Percentiles rank a stretch among this genome's conserved stretches.
phyloP scores from a whole-genome alignment of 2,888 invertebrate genomes.

The Drosophila falleni region DNA sequence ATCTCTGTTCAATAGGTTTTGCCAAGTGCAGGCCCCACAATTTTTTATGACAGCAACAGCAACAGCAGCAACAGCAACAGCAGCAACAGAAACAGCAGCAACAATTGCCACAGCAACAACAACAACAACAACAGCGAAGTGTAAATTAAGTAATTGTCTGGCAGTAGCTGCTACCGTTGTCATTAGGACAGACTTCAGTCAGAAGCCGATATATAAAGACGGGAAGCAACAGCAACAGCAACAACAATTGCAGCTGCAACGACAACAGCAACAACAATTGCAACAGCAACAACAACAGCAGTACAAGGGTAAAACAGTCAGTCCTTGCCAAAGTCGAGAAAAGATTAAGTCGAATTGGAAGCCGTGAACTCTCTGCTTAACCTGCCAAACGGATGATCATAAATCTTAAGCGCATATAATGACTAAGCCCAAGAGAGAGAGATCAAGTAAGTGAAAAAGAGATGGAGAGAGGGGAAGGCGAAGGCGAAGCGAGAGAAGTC shows the following conservation, averaged over 20 bases:
- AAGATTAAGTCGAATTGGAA: conserved; percentile 3
- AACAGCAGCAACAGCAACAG: conserved; percentile 30
- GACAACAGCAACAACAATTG: not conserved
- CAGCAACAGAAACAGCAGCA: conserved; percentile 16
- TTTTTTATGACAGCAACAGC: conserved; percentile 46
- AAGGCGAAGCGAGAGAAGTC: not conserved
- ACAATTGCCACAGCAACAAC: conserved; percentile 30
- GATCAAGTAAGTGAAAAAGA: no score
- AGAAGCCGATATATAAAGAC: conserved; percentile 58
- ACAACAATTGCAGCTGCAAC: not conserved
- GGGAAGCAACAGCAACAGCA: conserved; percentile 21
- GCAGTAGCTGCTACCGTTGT: conserved; percentile 76
- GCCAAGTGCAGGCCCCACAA: conserved; percentile 41
- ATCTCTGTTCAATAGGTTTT: conserved; percentile 52
- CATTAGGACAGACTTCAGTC: conserved; percentile 70
- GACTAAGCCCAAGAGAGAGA: no score
- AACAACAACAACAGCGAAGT: conserved; percentile 65
- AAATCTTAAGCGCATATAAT: conserved; percentile 39
- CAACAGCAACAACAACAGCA: not conserved
- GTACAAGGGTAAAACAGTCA: not conserved
- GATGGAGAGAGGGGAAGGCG: not conserved
- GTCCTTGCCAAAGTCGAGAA: conserved; percentile 1
- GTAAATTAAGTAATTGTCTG: conserved; percentile 76
- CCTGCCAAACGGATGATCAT: conserved; percentile 56
- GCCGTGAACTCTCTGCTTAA: conserved; percentile 58